Evolutionary conservation across 2,888 invertebrate genomes (phyloP), one percentile per base, ranked within the genome.

Genomic region (Pollenia labialis): DNA sequence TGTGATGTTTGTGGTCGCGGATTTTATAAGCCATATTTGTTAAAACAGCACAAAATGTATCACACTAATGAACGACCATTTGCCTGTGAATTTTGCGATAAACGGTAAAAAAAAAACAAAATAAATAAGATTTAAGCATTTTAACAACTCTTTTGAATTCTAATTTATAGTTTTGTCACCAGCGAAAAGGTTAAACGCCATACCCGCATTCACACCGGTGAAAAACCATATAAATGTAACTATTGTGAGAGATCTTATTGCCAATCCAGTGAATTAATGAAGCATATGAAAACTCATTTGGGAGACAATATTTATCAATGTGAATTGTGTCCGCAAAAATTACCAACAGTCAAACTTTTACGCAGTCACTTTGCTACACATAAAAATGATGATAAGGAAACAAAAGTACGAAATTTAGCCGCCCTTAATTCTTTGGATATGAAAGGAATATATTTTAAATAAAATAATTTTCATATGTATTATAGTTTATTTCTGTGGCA

Each of bases 101-200:
- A 87, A 79, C 50, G 83, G 86, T 83, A 76, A 86, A 64, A 1
- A 76, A 86, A 64, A 1, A 42, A 40, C 0, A 14, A 18, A 0
- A 64, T n/a, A 1, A 32, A 54, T n/a, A 52, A 58, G 11, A 52
- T 14, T 52, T 1, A 9, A 32, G 3, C 8, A 44, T 18, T 40
- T 18, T 23, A 2, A 46, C 40, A n/a, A 44, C 18, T n/a, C 23
- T 23, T 23, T 23, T 52, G 23, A 42, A 40, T 46, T 69, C 23
- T 62, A 4, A 40, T 81, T 66, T 85, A 10, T 69, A 95, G 95
- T 83, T 95, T 95, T 89, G 94, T 94, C 0, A 94, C 94, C 85
- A 94, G 94, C 68, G 94, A 95, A 89, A 95, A 95, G 87, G 89
- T 95, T 89, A 95, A 94, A 88, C 94, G 95, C 46, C 95, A 95